These are phyloP conservation scores for Platanista minor DNA, from an alignment of 2,113 vertebrate genomes.

Conservation along the genomic window DNA sequence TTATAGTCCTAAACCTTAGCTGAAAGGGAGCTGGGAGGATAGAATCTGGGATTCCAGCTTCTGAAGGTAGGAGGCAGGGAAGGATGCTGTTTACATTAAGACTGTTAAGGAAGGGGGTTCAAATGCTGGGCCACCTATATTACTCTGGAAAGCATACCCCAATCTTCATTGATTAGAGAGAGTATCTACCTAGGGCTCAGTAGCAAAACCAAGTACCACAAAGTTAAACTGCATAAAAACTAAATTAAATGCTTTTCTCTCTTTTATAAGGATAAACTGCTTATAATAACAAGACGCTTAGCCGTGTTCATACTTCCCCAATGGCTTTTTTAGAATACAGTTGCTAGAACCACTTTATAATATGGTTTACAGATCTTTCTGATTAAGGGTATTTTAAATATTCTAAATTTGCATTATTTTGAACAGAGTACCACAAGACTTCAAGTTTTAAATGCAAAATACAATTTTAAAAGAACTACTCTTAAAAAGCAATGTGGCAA, in stretches of 20 bases:
- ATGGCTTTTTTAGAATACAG: not conserved
- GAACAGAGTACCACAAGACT: not conserved
- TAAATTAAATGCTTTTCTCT: not conserved
- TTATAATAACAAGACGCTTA: not conserved
- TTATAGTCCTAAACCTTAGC: not conserved
- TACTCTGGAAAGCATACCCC: not conserved
- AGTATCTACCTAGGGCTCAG: not conserved
- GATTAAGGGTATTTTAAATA: not conserved
- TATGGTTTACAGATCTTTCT: not conserved
- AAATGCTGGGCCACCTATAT: not conserved
- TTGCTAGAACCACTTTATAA: constrained; percentile 12
- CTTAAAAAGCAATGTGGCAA: not conserved
- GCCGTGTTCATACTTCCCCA: not conserved
- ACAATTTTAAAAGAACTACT: constrained; percentile 8
- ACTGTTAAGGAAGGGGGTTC: not conserved
- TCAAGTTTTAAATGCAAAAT: constrained; percentile 38
- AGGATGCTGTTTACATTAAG: not conserved
- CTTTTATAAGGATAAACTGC: not conserved
- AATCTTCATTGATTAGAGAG: not conserved
- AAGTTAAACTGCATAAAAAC: not conserved
- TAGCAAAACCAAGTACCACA: not conserved
- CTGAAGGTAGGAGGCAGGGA: not conserved
- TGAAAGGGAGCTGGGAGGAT: not conserved
- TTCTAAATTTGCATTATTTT: constrained; percentile 35
- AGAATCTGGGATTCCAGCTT: not conserved